A percentile compares a stretch with the other conserved stretches of the same genome.
Evolutionary conservation across 2,113 vertebrate species (phyloP).

Genomic region (Noctilio leporinus): DNA sequence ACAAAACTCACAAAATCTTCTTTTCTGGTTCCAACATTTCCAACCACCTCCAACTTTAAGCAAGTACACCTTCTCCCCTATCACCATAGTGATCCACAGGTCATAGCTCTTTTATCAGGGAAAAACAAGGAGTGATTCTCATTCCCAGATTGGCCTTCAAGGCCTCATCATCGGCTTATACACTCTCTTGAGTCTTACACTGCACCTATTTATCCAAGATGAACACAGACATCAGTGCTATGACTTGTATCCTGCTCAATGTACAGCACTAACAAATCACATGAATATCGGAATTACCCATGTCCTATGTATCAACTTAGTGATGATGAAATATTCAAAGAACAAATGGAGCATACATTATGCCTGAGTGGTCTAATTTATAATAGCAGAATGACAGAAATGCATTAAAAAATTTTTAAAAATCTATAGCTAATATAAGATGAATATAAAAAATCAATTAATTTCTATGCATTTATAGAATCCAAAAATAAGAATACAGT

Average conservation of each 20-base stretch:
- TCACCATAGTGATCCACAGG: not conserved
- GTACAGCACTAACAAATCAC: not conserved
- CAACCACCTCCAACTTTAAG: not conserved
- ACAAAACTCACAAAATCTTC: not conserved
- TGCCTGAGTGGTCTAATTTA: not conserved
- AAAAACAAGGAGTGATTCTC: not conserved
- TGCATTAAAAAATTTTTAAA: not conserved
- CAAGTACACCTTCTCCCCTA: not conserved
- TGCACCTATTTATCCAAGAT: not conserved
- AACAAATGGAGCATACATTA: not conserved
- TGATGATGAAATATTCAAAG: not conserved
- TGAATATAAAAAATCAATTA: not conserved
- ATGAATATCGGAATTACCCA: not conserved
- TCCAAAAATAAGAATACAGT: constrained; percentile 16
- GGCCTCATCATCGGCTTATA: not conserved
- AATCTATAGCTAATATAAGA: not conserved
- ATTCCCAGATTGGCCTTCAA: not conserved
- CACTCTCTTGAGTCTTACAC: not conserved
- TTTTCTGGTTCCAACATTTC: not conserved
- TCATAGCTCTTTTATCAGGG: not conserved
- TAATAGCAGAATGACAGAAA: not conserved
- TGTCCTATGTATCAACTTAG: not conserved
- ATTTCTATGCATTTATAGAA: not conserved
- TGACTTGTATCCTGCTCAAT: not conserved
- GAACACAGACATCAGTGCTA: not conserved